Evolutionary conservation across 2,113 vertebrate genomes (phyloP), one percentile per base, ranked within the genome.

Genomic region (Xenus cinereus): DNA sequence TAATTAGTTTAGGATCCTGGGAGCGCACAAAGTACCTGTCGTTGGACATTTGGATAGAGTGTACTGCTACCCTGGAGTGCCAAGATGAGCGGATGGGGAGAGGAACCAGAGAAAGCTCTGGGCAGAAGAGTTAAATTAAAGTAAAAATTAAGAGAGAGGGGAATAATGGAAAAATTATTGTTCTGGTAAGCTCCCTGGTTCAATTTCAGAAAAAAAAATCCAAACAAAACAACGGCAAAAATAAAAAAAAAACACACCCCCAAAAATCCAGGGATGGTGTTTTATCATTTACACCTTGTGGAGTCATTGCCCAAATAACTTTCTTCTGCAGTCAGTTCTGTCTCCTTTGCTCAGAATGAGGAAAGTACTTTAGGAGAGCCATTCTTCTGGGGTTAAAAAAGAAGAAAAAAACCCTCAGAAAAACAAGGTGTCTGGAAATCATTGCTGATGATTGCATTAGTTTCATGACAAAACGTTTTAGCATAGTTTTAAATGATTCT

Each of bases 91-190:
- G 1, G 15, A 24, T 62, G 24, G 20, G 15, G 18, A 83, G 14
- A n/a, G 22, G 22, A 82, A 63, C 6, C 17, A 89, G 39, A 48
- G 22, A 72, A 85, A 85, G 13, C 13, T 92, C 75, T 83, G 12
- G 4, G 56, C 22, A 76, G 28, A 78, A 89, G 43, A 59, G 18
- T 11, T 88, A 56, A 7, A 54, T 11, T 68, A 53, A 71, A 26
- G 21, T 12, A 39, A 67, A 78, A 91, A 43, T 28, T 37, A 28
- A 18, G 2, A 4, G 2, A 3, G 4, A 2, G 3, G 3, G 2
- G 0, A 2, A 8, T 22, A 28, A 11, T 7, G 12, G 7, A 26
- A 20, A 41, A 71, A 30, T 7, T 3, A 13, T 35, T 84, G 4
- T 46, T 72, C 45, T 69, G 9, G 10, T 74, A 69, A 83, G 15